Conservation (phyloP, 1,140 invertebrate species). For the Sycophila sp. region DNA sequence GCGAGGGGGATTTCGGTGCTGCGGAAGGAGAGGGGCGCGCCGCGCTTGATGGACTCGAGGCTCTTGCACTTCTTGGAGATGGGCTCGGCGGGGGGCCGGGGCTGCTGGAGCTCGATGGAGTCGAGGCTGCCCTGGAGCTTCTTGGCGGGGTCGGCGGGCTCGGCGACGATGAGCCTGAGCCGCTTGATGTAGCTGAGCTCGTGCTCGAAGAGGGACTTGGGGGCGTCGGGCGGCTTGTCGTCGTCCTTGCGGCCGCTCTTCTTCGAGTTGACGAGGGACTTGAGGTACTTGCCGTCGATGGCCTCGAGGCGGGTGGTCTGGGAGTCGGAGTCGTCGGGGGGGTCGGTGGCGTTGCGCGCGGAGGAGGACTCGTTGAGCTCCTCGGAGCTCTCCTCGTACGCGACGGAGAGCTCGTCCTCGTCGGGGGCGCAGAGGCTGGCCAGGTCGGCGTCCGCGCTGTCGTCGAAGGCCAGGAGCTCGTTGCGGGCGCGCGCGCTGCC, state of each 20-base stretch:
- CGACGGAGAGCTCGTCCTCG: conserved; percentile 18
- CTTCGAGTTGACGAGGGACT: conserved; percentile 58
- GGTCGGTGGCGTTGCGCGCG: background rate
- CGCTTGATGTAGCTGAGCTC: background rate
- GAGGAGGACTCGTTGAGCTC: conserved; percentile 13
- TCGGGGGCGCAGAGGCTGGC: conserved; percentile 9
- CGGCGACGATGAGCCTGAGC: background rate
- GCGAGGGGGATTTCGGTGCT: conserved; percentile 47
- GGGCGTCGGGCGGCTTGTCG: conserved; percentile 36
- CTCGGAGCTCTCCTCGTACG: conserved; percentile 24
- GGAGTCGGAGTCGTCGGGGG: background rate
- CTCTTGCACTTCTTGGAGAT: conserved; percentile 63
- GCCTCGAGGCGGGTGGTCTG: conserved; percentile 41
- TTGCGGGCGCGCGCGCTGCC: conserved; percentile 32
- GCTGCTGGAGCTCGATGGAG: conserved; percentile 52
- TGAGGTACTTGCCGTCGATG: conserved; percentile 61
- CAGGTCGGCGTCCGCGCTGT: conserved; percentile 10
- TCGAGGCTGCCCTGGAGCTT: conserved; percentile 59
- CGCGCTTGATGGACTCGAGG: conserved; percentile 60
- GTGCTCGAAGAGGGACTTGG: background rate
- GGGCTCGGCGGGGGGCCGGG: conserved; percentile 38
- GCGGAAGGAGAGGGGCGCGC: conserved; percentile 17
- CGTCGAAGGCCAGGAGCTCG: conserved; percentile 33
- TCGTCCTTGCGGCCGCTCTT: conserved; percentile 53
- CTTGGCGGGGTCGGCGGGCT: conserved; percentile 17